phyloP scores from a whole-genome alignment of 1,140 invertebrate genomes.

The Drosophila sproati region DNA sequence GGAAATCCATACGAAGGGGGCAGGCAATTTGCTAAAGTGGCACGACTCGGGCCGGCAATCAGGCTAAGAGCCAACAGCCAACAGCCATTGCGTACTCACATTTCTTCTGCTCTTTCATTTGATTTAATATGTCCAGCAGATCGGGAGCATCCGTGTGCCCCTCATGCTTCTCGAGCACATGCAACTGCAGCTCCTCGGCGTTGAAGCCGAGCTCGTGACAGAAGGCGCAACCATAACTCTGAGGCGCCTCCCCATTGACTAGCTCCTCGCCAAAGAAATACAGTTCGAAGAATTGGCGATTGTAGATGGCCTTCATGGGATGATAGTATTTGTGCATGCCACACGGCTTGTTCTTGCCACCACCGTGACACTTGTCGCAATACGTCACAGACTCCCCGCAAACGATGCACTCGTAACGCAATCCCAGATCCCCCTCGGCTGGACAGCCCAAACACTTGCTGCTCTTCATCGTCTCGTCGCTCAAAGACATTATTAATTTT shows the following conservation, averaged over 20 bases:
- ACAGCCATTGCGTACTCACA: slow-evolving; percentile 37
- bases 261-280: slow-evolving; percentile 48
- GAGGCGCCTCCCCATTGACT: slow-evolving; percentile 48
- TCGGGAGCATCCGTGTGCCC: slow-evolving; percentile 36
- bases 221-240: slow-evolving; percentile 56
- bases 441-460: slow-evolving; percentile 36
- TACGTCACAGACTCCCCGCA: slow-evolving; percentile 42
- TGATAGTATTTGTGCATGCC: slow-evolving; percentile 57
- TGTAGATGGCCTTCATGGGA: slow-evolving; percentile 60
- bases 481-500: slow-evolving; percentile 7
- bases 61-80: neutral
- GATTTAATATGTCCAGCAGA: slow-evolving; percentile 41
- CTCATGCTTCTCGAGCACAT: slow-evolving; percentile 42
- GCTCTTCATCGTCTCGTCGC: neutral
- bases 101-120: slow-evolving; percentile 34
- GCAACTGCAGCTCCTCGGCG: slow-evolving; percentile 42
- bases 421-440: slow-evolving; percentile 12
- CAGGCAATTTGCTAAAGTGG: slow-evolving; percentile 49
- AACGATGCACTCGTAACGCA: slow-evolving; percentile 51
- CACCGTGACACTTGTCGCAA: slow-evolving; percentile 47
- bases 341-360: slow-evolving; percentile 21
- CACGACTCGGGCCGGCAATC: neutral
- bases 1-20: too few relatives aligned
- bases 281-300: slow-evolving; percentile 30
- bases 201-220: slow-evolving; percentile 52